Percentiles rank a stretch among this genome's conserved stretches.
phyloP scores from a whole-genome alignment of 2,113 vertebrate species.

The Chionomys nivalis region DNA sequence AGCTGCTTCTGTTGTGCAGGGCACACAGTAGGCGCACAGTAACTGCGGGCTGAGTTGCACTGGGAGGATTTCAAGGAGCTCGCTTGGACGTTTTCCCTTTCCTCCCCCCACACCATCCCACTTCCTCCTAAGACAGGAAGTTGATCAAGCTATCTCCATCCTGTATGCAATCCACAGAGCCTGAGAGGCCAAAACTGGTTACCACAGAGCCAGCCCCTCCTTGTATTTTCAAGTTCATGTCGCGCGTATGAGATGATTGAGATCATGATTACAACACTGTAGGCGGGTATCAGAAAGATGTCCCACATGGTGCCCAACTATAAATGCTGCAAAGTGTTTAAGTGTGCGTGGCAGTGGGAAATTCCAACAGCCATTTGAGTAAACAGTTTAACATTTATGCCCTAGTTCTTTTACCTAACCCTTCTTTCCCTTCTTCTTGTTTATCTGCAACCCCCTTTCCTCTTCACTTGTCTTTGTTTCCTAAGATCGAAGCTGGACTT shows the following conservation, averaged over 20 bases:
- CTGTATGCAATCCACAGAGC: slow-evolving; percentile 37
- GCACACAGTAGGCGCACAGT: neutral
- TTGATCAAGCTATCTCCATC: slow-evolving; percentile 47
- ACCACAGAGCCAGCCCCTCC: neutral
- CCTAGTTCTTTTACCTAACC: slow-evolving; percentile 23
- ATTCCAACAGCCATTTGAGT: slow-evolving; percentile 2
- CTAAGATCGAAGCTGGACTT: neutral
- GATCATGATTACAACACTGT: slow-evolving; percentile 36
- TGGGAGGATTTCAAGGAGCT: neutral
- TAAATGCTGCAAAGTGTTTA: slow-evolving; percentile 52
- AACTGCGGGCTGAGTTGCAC: neutral
- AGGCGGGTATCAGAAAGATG: slow-evolving; percentile 51
- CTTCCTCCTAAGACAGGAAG: slow-evolving; percentile 71
- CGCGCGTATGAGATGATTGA: neutral
- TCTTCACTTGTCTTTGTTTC: slow-evolving; percentile 23
- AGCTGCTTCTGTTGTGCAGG: neutral
- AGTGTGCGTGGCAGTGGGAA: slow-evolving; percentile 45
- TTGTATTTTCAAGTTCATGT: slow-evolving; percentile 51
- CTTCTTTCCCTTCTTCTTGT: neutral
- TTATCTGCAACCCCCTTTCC: slow-evolving; percentile 18
- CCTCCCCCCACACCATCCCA: neutral
- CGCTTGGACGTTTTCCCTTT: slow-evolving; percentile 29
- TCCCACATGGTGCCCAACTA: neutral
- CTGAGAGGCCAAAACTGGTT: neutral
- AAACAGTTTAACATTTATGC: slow-evolving; percentile 21